Percentiles rank a stretch among this genome's conserved stretches.
Conservation (phyloP, 2,888 invertebrate species). For the Andrena dorsata region DNA sequence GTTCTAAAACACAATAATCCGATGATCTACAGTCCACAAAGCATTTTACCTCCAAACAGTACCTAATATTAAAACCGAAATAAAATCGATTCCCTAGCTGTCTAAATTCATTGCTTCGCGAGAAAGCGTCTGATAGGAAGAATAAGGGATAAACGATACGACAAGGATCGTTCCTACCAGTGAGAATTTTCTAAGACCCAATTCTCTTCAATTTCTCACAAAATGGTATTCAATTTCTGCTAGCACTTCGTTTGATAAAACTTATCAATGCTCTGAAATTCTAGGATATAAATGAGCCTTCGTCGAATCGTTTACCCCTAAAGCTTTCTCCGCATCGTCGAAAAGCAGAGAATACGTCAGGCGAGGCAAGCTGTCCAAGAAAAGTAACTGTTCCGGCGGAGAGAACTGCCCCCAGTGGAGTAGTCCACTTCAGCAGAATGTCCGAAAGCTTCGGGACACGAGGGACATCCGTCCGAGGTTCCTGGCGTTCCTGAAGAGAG, state of each 20-base stretch:
- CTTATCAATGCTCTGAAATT: too few species aligned
- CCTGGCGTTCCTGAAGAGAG: conserved; percentile 15
- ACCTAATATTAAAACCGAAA: background rate
- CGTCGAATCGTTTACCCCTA: background rate
- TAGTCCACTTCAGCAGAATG: background rate
- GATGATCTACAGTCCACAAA: background rate
- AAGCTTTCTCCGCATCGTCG: background rate
- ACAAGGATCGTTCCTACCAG: background rate
- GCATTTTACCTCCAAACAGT: background rate
- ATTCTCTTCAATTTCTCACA: background rate
- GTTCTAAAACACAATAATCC: background rate
- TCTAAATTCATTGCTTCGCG: background rate
- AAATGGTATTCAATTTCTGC: background rate
- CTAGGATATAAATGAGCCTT: background rate
- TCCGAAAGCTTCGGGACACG: background rate
- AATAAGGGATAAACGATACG: background rate
- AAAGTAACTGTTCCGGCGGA: background rate
- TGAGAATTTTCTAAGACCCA: background rate
- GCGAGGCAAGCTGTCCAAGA: background rate
- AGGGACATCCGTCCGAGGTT: conserved; percentile 10
- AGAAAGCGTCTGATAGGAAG: background rate
- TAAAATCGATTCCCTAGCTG: background rate
- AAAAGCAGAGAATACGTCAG: background rate
- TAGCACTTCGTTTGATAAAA: too few species aligned
- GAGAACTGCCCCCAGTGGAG: background rate